Percentiles rank a stretch among this genome's conserved stretches.
Conservation (phyloP, 2,113 vertebrate species). For the Hippocampus barbouri region DNA sequence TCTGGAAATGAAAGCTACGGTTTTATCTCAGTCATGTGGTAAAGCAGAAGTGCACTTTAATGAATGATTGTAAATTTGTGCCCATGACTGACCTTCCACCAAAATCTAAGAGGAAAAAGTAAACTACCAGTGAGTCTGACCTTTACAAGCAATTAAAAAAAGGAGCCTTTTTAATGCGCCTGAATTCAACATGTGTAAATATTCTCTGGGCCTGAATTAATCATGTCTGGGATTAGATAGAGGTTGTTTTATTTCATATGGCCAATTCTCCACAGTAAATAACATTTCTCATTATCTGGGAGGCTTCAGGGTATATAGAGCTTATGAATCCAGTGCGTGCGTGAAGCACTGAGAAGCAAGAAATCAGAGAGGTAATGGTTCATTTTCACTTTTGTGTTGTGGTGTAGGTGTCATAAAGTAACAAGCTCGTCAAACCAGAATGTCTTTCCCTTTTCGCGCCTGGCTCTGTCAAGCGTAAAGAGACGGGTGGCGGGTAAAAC, state of each 20-base stretch:
- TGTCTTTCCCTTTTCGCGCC: constrained; percentile 1
- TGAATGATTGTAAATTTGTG: constrained; percentile 5
- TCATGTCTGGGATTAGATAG: background rate
- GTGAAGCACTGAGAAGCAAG: constrained; percentile 7
- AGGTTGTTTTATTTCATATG: constrained; percentile 1
- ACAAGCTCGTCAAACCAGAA: constrained; percentile 52
- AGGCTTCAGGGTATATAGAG: background rate
- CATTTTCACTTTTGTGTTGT: constrained; percentile 42
- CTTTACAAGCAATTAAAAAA: constrained; percentile 39
- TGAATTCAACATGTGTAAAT: constrained; percentile 29
- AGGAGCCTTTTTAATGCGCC: constrained; percentile 25
- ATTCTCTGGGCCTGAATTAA: constrained; percentile 20
- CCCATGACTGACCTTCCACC: background rate
- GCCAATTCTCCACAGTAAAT: constrained; percentile 14
- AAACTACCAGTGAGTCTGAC: constrained; percentile 38
- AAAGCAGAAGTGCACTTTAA: background rate
- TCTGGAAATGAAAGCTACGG: background rate
- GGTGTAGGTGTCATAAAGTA: constrained; percentile 32
- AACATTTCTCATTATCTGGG: background rate
- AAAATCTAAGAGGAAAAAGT: constrained; percentile 13
- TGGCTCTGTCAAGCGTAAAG: constrained; percentile 3
- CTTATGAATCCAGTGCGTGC: background rate
- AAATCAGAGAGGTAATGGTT: constrained; percentile 29
- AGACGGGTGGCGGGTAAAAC: constrained; percentile 7
- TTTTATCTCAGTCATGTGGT: background rate